Evolutionary conservation across 2,888 invertebrate genomes (phyloP).

Genomic region (Beris chalybata): DNA sequence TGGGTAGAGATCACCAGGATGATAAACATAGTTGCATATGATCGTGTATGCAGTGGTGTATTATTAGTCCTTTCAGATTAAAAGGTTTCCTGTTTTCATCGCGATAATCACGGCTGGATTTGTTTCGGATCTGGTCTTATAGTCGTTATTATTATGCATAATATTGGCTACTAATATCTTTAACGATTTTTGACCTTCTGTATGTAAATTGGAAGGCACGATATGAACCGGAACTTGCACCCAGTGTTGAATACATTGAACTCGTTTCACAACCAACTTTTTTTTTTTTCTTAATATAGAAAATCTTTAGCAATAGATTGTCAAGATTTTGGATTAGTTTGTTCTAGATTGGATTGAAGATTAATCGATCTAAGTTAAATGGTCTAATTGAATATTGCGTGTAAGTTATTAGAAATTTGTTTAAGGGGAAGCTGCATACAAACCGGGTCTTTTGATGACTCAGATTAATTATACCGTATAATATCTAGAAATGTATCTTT

Average conservation of each 20-base stretch:
- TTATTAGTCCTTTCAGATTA: too few species aligned
- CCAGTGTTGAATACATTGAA: constrained; percentile 24
- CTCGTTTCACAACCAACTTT: constrained; percentile 13
- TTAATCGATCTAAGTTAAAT: too few species aligned
- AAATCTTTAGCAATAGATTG: constrained; percentile 5
- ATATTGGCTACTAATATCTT: constrained; percentile 15
- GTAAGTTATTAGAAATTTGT: too few species aligned
- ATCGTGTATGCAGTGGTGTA: too few species aligned
- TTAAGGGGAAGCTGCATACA: too few species aligned
- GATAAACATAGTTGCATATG: too few species aligned
- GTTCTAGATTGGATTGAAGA: not conserved
- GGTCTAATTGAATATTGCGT: too few species aligned
- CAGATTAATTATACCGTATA: too few species aligned
- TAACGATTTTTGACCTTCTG: constrained; percentile 26
- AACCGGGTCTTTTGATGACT: too few species aligned
- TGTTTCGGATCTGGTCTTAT: not conserved
- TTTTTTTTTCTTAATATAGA: not conserved
- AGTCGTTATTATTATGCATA: too few species aligned
- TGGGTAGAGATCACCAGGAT: too few species aligned
- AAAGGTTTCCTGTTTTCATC: not conserved
- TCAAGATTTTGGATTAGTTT: constrained; percentile 9
- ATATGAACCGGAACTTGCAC: constrained; percentile 26
- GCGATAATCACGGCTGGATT: not conserved
- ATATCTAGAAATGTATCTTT: too few species aligned
- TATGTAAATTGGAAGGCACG: constrained; percentile 15